These are phyloP conservation scores for Poeciliopsis paucimaculata DNA, from an alignment of 2,797 vertebrate species.

Conservation along the genomic window DNA sequence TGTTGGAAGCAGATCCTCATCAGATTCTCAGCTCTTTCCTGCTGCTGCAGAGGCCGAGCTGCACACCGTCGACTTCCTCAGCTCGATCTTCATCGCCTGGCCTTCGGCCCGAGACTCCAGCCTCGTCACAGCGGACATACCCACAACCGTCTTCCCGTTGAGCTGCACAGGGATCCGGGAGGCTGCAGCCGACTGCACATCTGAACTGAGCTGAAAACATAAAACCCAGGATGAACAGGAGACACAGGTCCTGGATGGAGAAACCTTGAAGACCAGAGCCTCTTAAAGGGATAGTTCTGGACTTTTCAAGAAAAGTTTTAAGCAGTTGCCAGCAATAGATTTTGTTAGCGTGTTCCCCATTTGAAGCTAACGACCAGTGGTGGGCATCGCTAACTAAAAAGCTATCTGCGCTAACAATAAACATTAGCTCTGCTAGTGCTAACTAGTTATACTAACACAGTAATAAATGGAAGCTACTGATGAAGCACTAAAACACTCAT, in stretches of 20 bases:
- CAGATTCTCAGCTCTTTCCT: conserved; percentile 86
- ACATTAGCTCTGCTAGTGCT: too few relatives aligned
- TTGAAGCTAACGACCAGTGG: background rate
- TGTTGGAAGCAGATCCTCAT: conserved; percentile 69
- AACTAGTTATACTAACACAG: too few relatives aligned
- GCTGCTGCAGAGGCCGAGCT: conserved; percentile 81
- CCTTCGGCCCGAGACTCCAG: conserved; percentile 90
- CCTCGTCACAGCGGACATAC: conserved; percentile 88
- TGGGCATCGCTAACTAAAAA: too few relatives aligned
- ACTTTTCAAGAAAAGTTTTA: background rate
- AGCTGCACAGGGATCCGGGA: conserved; percentile 94
- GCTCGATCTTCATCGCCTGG: conserved; percentile 96
- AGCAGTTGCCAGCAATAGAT: background rate
- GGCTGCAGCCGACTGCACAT: conserved; percentile 70
- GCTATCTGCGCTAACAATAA: too few relatives aligned
- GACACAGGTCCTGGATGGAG: background rate
- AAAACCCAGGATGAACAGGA: background rate
- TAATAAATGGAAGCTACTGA: too few relatives aligned
- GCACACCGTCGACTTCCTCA: conserved; percentile 89
- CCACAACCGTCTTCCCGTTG: conserved; percentile 87
- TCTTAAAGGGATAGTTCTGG: background rate
- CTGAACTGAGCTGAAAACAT: conserved; percentile 82
- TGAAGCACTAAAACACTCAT: too few relatives aligned
- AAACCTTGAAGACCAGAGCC: background rate
- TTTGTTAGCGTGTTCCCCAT: background rate